These are phyloP conservation scores for Orientallactaga sibirica DNA, from an alignment of 2,797 vertebrate species.

Conservation along the genomic window DNA sequence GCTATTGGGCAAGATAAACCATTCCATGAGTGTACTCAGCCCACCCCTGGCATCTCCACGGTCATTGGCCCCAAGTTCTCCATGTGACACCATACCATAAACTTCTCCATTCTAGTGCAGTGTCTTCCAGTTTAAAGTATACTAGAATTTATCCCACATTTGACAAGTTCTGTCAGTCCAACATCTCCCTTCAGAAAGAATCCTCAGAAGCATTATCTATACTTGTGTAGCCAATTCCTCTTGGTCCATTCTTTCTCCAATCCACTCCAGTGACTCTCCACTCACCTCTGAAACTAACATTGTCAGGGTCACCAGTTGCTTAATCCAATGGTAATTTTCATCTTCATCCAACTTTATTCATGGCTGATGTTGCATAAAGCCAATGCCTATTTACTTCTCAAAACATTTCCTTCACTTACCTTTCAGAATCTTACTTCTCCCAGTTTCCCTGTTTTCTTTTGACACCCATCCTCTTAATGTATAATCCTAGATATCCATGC, in stretches of 20 bases:
- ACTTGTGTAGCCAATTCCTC: background rate
- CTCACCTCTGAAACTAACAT: background rate
- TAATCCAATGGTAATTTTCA: background rate
- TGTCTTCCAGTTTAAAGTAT: background rate
- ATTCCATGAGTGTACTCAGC: background rate
- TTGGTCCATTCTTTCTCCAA: background rate
- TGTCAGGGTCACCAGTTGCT: constrained; percentile 2
- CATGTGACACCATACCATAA: background rate
- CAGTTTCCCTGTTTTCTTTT: background rate
- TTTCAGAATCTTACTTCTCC: background rate
- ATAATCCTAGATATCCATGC: background rate
- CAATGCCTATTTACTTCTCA: background rate
- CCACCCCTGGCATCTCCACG: background rate
- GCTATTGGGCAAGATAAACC: background rate
- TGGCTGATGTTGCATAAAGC: background rate
- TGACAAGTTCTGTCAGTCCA: background rate
- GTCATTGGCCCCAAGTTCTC: background rate
- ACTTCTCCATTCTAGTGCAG: too few relatives aligned
- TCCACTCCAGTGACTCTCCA: background rate
- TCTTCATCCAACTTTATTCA: background rate
- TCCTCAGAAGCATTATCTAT: background rate
- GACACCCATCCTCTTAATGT: background rate
- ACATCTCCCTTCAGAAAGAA: background rate
- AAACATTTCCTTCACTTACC: background rate
- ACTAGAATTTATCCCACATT: background rate